Conservation (phyloP, 2,797 vertebrate species). For the Corythornis leucogaster region DNA sequence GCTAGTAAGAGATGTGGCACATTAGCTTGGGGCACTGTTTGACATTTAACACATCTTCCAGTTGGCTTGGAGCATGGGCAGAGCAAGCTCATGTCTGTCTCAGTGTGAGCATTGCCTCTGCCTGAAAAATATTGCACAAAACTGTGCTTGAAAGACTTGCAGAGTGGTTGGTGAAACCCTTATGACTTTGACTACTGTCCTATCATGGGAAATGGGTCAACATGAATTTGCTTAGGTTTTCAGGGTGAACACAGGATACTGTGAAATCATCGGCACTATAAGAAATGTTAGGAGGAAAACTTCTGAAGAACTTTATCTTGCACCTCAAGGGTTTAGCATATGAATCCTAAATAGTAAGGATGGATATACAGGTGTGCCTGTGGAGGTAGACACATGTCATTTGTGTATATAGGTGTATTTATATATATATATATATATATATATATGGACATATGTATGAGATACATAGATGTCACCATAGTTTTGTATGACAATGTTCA, state of each 20-base stretch:
- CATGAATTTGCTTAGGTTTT: background rate
- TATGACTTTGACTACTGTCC: background rate
- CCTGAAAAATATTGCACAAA: background rate
- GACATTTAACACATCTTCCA: conserved; percentile 31
- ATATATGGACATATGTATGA: background rate
- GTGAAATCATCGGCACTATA: background rate
- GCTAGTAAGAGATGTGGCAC: background rate
- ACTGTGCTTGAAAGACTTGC: background rate
- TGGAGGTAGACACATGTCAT: background rate
- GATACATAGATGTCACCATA: background rate
- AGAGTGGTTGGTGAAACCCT: conserved; percentile 8
- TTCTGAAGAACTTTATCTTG: background rate
- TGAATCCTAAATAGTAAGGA: background rate
- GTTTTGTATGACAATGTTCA: background rate
- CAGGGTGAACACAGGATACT: background rate
- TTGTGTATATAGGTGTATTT: too few relatives aligned
- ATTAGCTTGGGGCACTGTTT: background rate
- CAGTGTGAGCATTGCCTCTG: background rate
- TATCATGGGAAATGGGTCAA: background rate
- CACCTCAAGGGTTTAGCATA: background rate
- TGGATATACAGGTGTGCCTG: background rate
- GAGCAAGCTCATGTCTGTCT: background rate
- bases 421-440: too few relatives aligned
- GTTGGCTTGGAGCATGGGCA: conserved; percentile 10
- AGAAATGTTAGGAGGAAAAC: background rate